A percentile compares a stretch with the other conserved stretches of the same genome.
Evolutionary conservation across 2,888 invertebrate species (phyloP).

Genomic region (Therioaphis trifolii): DNA sequence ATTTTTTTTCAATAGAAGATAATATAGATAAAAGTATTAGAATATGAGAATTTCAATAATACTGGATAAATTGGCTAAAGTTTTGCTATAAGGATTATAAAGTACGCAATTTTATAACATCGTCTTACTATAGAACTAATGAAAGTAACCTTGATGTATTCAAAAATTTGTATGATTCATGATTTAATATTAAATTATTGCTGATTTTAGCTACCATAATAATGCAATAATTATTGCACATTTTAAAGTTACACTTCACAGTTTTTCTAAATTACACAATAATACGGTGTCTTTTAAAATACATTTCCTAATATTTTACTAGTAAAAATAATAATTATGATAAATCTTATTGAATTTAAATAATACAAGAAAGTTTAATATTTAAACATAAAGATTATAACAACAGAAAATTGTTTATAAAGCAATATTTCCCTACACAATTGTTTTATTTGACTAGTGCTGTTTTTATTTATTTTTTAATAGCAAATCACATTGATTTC

Average conservation of each 20-base stretch:
- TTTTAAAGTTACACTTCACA: constrained; percentile 36
- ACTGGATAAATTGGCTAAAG: constrained; percentile 41
- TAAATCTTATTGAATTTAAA: not conserved
- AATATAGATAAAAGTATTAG: constrained; percentile 23
- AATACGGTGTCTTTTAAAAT: constrained; percentile 35
- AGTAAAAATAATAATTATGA: constrained; percentile 37
- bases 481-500: constrained; percentile 16
- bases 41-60: constrained; percentile 52
- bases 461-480: constrained; percentile 22
- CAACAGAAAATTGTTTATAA: constrained; percentile 36
- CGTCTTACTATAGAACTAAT: constrained; percentile 8
- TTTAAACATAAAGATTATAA: constrained; percentile 51
- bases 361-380: constrained; percentile 39
- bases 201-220: constrained; percentile 31
- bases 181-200: constrained; percentile 55
- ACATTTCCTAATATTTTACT: constrained; percentile 48
- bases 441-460: constrained; percentile 56
- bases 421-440: constrained; percentile 41
- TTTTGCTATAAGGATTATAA: constrained; percentile 7
- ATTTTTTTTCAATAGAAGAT: not conserved
- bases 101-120: not conserved
- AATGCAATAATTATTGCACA: constrained; percentile 49
- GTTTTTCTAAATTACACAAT: constrained; percentile 34
- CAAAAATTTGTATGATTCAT: not conserved
- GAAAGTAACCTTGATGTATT: constrained; percentile 11